Evolutionary conservation across 2,888 invertebrate species (phyloP), one percentile per base, ranked within the genome.

Genomic region (Unio pictorum): DNA sequence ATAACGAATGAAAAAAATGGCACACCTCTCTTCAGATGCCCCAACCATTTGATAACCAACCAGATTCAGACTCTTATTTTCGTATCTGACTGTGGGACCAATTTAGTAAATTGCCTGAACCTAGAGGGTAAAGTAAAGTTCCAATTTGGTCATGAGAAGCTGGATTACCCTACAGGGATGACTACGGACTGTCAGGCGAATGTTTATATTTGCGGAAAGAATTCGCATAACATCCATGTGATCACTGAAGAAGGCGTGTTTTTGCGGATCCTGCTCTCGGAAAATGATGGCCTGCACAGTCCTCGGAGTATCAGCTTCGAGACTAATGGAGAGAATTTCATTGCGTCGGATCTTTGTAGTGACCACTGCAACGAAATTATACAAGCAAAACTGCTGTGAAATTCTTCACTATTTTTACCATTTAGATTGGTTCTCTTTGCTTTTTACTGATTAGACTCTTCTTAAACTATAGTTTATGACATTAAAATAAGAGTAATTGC

Each of bases 181-280:
- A 61, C 70, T 23, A 66, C 71, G 15, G 77, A 77, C 66, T 67
- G 20, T 18, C 77, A 77, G 54, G 75, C 75, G 2, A 68, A 75
- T 23, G 20, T 77, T 3, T 77, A 77, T 65, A 67, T 77, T 3
- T 75, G 75, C 61, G 77, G 77, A 4, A 77, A 73, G 55, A 74
- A 77, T n/a, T 77, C 77, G 7, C 63, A 70, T 45, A 77, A 77
- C 57, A 67, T 77, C 4, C 77, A 77, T 58, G 73, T 75, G 54
- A 56, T 77, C 20, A 62, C 73, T 3, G 70, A 68, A 30, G 58
- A 63, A 15, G 77, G 77, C 11, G 18, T 70, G n/a, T 67, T 73
- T 55, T 54, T 73, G 6, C 57, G 70, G 57, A 68, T 77, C 5
- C 59, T 77, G 54, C 62, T 77, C n/a, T 66, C 66, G 28, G 60